These are phyloP conservation scores for Ochlodes sylvanus DNA, from an alignment of 2,888 invertebrate genomes.

Conservation along the genomic window DNA sequence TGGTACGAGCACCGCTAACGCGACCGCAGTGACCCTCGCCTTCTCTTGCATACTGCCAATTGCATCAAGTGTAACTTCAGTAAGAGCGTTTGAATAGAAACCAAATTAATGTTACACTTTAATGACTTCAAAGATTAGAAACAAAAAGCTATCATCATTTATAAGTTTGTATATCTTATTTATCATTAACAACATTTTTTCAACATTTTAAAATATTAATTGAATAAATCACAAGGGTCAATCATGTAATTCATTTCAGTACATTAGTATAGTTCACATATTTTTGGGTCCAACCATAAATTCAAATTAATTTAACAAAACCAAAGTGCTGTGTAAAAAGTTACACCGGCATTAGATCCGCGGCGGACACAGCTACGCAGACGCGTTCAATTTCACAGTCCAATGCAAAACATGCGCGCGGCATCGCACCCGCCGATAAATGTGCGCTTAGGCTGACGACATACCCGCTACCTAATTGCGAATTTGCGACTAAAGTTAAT, in stretches of 20 bases:
- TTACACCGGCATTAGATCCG: slow-evolving; percentile 4
- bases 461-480: neutral
- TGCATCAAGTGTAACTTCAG: neutral
- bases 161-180: too few relatives aligned
- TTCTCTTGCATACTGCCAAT: neutral
- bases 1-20: neutral
- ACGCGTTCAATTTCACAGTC: slow-evolving; percentile 48
- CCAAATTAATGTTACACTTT: neutral
- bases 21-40: neutral
- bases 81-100: neutral
- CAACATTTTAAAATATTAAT: too few relatives aligned
- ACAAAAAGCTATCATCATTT: too few relatives aligned
- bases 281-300: too few relatives aligned
- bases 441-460: slow-evolving; percentile 31
- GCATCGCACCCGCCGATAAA: slow-evolving; percentile 41
- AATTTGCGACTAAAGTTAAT: too few relatives aligned
- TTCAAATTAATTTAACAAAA: too few relatives aligned
- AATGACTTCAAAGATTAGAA: neutral
- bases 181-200: too few relatives aligned
- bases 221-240: too few relatives aligned
- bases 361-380: slow-evolving; percentile 16
- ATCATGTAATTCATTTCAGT: too few relatives aligned
- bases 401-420: slow-evolving; percentile 25
- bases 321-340: neutral
- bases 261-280: too few relatives aligned